Conservation (phyloP, 2,797 vertebrate genomes). For the Oreochromis mossambicus region DNA sequence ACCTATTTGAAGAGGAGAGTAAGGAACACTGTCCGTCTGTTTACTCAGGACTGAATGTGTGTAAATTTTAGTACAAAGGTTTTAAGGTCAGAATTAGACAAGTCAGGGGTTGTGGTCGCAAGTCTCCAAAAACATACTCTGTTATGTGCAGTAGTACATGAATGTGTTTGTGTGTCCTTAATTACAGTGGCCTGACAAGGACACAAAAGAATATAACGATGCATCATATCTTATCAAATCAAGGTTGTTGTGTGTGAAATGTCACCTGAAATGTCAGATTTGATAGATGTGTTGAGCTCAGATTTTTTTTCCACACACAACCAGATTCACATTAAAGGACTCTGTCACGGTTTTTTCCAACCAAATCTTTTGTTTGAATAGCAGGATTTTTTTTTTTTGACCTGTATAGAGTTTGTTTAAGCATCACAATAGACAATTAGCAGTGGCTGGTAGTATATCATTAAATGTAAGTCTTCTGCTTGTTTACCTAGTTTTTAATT, state of each 20-base stretch:
- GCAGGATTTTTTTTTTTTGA: not conserved
- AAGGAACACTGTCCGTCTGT: not conserved
- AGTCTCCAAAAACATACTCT: not conserved
- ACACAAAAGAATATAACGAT: constrained; percentile 6
- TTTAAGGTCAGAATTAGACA: not conserved
- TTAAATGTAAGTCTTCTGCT: not conserved
- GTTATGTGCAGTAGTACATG: not conserved
- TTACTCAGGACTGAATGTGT: not conserved
- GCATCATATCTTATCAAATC: constrained; percentile 5
- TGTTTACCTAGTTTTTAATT: not conserved
- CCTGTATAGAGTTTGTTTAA: not conserved
- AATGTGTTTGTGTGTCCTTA: not conserved
- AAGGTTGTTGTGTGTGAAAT: not conserved
- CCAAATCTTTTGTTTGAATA: not conserved
- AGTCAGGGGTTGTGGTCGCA: not conserved
- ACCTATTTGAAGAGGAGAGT: not conserved
- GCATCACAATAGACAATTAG: not conserved
- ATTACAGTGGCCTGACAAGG: not conserved
- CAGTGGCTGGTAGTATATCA: not conserved
- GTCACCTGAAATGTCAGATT: not conserved
- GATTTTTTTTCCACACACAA: not conserved
- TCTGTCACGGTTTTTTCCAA: rapidly evolving
- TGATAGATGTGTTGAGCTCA: not conserved
- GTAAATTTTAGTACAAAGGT: not conserved
- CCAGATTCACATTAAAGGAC: not conserved